These are phyloP conservation scores for Cynopterus sphinx DNA, from an alignment of 2,797 vertebrate species.

Conservation along the genomic window DNA sequence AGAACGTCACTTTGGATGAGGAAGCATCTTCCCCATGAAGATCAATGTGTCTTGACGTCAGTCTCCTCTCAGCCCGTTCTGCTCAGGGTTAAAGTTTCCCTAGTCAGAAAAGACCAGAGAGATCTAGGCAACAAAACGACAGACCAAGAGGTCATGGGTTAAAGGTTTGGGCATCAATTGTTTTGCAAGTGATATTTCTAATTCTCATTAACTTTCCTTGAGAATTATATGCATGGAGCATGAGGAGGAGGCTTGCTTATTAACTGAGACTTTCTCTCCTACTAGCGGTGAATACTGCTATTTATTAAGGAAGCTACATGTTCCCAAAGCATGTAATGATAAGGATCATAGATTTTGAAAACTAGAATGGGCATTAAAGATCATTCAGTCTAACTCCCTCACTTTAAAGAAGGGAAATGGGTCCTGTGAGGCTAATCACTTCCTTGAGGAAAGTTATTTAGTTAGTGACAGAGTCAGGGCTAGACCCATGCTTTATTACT, in stretches of 20 bases:
- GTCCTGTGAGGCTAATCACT: neutral
- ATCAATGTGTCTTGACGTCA: neutral
- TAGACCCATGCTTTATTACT: neutral
- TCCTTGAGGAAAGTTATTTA: conserved; percentile 39
- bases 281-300: neutral
- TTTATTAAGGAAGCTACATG: neutral
- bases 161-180: conserved; percentile 22
- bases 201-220: conserved; percentile 55
- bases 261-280: conserved; percentile 11
- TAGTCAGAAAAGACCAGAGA: conserved; percentile 15
- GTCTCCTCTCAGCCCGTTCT: neutral
- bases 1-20: neutral
- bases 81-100: neutral
- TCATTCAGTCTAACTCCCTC: neutral
- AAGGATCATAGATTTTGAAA: conserved; percentile 45
- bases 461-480: neutral
- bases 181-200: conserved; percentile 60
- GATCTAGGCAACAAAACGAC: neutral
- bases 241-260: neutral
- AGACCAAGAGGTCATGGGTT: neutral
- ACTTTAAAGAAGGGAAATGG: conserved; percentile 39
- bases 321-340: neutral
- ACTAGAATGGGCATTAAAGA: neutral
- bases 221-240: conserved; percentile 32
- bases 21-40: neutral